phyloP scores from a whole-genome alignment of 2,888 invertebrate genomes.

The Sylvicola cinctus region DNA sequence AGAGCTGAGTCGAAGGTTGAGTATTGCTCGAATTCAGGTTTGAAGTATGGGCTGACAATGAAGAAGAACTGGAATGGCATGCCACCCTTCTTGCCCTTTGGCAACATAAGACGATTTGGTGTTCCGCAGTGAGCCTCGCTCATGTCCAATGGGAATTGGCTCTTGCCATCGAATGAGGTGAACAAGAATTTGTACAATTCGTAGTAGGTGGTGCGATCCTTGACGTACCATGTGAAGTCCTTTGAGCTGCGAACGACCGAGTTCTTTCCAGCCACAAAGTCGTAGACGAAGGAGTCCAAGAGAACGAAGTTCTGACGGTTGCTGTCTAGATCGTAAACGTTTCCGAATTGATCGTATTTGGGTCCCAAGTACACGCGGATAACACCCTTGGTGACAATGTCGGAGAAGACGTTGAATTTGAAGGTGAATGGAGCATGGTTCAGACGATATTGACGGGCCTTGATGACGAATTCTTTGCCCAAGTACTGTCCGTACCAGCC shows the following conservation, averaged over 20 bases:
- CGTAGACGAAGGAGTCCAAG: conserved; percentile 37
- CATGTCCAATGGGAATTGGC: conserved; percentile 30
- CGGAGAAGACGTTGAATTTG: conserved; percentile 32
- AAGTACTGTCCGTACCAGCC: conserved; percentile 5
- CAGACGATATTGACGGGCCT: conserved; percentile 37
- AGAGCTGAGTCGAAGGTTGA: conserved; percentile 28
- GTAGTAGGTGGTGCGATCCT: conserved; percentile 40
- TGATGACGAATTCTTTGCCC: conserved; percentile 21
- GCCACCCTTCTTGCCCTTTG: conserved; percentile 46
- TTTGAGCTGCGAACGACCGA: conserved; percentile 42
- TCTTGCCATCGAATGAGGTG: conserved; percentile 26
- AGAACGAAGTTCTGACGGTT: conserved; percentile 43
- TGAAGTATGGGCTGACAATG: conserved; percentile 34
- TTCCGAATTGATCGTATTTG: conserved; percentile 36
- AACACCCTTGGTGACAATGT: conserved; percentile 34
- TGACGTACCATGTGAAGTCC: conserved; percentile 39
- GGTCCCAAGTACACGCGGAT: conserved; percentile 49
- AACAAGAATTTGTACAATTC: conserved; percentile 41
- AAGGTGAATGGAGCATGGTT: conserved; percentile 43
- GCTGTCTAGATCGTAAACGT: conserved; percentile 32
- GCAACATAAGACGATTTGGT: conserved; percentile 48
- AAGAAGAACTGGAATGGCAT: conserved; percentile 41
- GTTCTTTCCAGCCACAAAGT: conserved; percentile 41
- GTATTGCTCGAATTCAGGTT: conserved; percentile 26
- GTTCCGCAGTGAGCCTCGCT: conserved; percentile 41